Evolutionary conservation across 2,888 invertebrate species (phyloP).

Genomic region (Deroplatys truncata): DNA sequence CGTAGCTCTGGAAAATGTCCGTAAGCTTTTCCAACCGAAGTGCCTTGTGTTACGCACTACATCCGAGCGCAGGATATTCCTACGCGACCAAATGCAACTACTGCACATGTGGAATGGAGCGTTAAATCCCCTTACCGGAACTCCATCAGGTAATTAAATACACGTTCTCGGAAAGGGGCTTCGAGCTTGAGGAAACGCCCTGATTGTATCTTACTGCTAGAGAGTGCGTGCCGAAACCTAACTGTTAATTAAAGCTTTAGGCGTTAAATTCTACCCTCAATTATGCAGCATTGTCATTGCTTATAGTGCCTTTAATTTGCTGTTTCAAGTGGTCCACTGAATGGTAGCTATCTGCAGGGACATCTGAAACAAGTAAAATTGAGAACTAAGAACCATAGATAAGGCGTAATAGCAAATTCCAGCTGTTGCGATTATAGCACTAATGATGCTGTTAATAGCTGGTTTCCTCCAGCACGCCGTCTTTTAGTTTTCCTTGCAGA

Average conservation of each 20-base stretch:
- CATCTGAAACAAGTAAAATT: no score
- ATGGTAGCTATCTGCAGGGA: no score
- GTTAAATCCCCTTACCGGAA: neutral
- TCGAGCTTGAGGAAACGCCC: neutral
- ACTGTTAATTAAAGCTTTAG: neutral
- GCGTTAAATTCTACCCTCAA: neutral
- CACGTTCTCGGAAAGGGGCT: neutral
- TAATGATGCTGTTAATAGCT: no score
- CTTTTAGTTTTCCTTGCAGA: no score
- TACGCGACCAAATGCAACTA: neutral
- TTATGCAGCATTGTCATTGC: neutral
- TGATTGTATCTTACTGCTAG: neutral
- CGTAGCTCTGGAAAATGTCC: no score
- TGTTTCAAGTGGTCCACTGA: no score
- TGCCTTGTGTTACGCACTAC: neutral
- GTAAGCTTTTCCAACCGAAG: no score
- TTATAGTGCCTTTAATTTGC: neutral
- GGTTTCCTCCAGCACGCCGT: no score
- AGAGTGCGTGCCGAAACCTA: neutral
- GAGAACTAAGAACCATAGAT: no score
- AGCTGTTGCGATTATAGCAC: no score
- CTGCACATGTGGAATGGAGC: neutral
- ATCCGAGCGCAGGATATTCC: no score
- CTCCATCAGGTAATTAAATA: neutral
- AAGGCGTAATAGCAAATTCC: no score